phyloP scores from a whole-genome alignment of 1,140 invertebrate species.

The Nasonia giraulti region DNA sequence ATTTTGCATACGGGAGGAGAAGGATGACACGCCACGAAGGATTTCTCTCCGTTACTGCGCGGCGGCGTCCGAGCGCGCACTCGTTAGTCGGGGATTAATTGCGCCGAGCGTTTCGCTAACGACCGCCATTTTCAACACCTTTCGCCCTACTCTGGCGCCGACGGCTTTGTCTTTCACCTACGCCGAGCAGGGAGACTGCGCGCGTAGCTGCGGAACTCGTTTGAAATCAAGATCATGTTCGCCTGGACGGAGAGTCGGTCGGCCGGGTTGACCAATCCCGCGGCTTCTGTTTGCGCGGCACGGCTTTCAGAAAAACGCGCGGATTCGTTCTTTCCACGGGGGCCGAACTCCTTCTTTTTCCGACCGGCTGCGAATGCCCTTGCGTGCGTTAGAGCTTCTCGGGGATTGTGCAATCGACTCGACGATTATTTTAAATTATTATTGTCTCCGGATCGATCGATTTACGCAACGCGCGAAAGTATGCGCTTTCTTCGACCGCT shows the following conservation, averaged over 20 bases:
- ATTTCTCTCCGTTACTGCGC: slow-evolving; percentile 55
- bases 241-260: too few relatives aligned
- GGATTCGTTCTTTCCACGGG: background rate
- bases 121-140: slow-evolving; percentile 57
- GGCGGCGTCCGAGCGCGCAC: slow-evolving; percentile 53
- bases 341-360: background rate
- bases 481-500: background rate
- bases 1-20: background rate
- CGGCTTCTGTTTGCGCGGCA: background rate
- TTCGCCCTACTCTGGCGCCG: background rate
- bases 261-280: background rate
- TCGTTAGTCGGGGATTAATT: slow-evolving; percentile 59
- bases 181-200: background rate
- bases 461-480: too few relatives aligned
- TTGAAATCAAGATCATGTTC: slow-evolving; percentile 25
- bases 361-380: background rate
- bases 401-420: background rate
- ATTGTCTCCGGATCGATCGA: too few relatives aligned
- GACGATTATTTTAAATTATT: background rate
- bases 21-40: slow-evolving; percentile 24
- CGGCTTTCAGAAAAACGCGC: slow-evolving; percentile 8
- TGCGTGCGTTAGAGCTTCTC: background rate
- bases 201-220: slow-evolving; percentile 8
- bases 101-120: slow-evolving; percentile 56
- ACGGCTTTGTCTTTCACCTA: slow-evolving; percentile 20